Conservation (phyloP, 1,140 invertebrate species). For the Drosophila nasuta region DNA sequence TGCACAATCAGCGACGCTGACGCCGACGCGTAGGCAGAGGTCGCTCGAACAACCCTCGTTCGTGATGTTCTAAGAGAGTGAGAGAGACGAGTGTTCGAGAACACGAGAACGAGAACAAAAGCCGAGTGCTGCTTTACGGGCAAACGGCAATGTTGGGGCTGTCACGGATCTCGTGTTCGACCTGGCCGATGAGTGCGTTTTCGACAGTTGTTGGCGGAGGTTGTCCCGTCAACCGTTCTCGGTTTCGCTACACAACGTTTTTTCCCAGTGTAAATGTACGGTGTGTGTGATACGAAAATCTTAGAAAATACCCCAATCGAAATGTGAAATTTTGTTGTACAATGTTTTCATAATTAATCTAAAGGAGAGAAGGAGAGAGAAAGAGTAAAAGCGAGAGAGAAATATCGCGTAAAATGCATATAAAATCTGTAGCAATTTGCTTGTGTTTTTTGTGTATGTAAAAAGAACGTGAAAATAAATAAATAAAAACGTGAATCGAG, state of each 20-base stretch:
- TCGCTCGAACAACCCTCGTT: slow-evolving; percentile 55
- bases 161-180: slow-evolving; percentile 50
- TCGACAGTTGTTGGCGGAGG: slow-evolving; percentile 76
- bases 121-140: slow-evolving; percentile 30
- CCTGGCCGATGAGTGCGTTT: slow-evolving; percentile 67
- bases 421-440: slow-evolving; percentile 38
- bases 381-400: background rate
- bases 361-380: slow-evolving; percentile 10
- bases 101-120: slow-evolving; percentile 44
- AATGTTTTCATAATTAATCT: slow-evolving; percentile 66
- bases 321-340: slow-evolving; percentile 54
- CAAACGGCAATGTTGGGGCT: slow-evolving; percentile 42
- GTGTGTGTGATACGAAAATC: slow-evolving; percentile 40
- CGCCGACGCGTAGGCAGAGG: slow-evolving; percentile 37
- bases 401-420: slow-evolving; percentile 55
- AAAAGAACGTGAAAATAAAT: slow-evolving; percentile 42
- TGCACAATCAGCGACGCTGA: background rate
- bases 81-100: slow-evolving; percentile 18
- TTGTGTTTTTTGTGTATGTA: slow-evolving; percentile 34
- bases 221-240: slow-evolving; percentile 52
- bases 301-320: slow-evolving; percentile 34
- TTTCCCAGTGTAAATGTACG: slow-evolving; percentile 49
- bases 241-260: slow-evolving; percentile 43
- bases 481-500: slow-evolving; percentile 37
- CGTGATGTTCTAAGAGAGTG: slow-evolving; percentile 27